A percentile compares a stretch with the other conserved stretches of the same genome.
Evolutionary conservation across 1,140 invertebrate species (phyloP).

Genomic region (Periplaneta americana): DNA sequence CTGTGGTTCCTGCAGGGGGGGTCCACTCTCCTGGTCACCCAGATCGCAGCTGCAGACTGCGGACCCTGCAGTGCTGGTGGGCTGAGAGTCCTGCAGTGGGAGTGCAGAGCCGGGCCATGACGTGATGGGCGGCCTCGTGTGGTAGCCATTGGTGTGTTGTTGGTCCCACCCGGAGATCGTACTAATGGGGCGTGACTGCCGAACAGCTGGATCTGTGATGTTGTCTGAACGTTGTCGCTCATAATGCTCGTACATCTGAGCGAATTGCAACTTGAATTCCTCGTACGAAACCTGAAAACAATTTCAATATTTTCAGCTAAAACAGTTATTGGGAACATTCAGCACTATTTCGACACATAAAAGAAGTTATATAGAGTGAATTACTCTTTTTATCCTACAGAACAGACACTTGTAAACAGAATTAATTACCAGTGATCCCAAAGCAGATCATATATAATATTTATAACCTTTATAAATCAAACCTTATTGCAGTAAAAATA

Average conservation of each 20-base stretch:
- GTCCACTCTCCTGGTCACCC: constrained; percentile 25
- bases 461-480: too few relatives aligned
- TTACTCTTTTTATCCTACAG: too few relatives aligned
- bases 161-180: constrained; percentile 94
- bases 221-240: constrained; percentile 89
- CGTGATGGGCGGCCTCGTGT: constrained; percentile 20
- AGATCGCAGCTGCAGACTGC: constrained; percentile 48
- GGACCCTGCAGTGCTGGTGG: neutral
- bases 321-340: neutral
- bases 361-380: too few relatives aligned
- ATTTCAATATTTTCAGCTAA: neutral
- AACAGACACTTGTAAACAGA: too few relatives aligned
- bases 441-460: too few relatives aligned
- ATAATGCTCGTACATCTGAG: constrained; percentile 96
- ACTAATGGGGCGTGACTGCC: constrained; percentile 88
- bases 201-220: constrained; percentile 86
- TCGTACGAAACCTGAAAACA: constrained; percentile 79
- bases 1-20: neutral
- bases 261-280: constrained; percentile 93
- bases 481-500: too few relatives aligned
- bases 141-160: constrained; percentile 35
- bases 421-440: too few relatives aligned
- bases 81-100: neutral
- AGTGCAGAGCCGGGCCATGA: neutral
- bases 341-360: too few relatives aligned